Conservation (phyloP, 1,140 invertebrate genomes). For the Lepidostoma basale region DNA sequence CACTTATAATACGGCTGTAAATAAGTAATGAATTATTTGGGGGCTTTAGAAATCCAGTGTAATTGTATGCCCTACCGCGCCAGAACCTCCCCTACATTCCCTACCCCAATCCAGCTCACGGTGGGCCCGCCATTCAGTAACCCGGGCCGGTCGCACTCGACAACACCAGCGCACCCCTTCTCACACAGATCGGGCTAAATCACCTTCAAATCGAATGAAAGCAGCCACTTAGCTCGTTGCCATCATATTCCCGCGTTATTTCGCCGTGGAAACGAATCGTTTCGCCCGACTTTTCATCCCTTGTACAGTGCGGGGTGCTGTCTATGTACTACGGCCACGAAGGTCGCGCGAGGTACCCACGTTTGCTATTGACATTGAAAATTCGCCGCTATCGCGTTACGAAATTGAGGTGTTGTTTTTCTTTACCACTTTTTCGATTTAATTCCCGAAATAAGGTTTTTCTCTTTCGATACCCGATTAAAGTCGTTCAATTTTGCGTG, state of each 20-base stretch:
- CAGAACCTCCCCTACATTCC: conserved; percentile 13
- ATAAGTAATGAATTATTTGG: no score
- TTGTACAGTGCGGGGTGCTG: neutral
- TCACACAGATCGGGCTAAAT: neutral
- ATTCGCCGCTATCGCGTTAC: conserved; percentile 12
- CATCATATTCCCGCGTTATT: neutral
- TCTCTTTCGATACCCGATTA: no score
- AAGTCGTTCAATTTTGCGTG: no score
- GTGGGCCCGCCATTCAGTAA: conserved; percentile 37
- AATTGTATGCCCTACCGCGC: neutral
- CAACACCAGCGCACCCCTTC: conserved; percentile 27
- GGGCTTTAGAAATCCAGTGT: no score
- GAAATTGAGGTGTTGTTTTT: conserved; percentile 5
- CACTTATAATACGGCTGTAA: no score
- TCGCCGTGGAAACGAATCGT: neutral
- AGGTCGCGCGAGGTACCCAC: neutral
- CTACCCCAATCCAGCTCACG: conserved; percentile 27
- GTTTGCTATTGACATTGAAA: conserved; percentile 27
- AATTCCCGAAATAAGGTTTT: neutral
- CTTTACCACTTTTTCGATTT: neutral
- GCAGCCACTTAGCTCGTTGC: neutral
- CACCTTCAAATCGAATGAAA: conserved; percentile 5
- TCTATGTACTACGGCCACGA: neutral
- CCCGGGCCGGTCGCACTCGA: conserved; percentile 45
- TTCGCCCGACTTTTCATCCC: neutral